Base-by-base conservation (phyloP, 2,113 vertebrate genomes). In the Morone chrysops region DNA sequence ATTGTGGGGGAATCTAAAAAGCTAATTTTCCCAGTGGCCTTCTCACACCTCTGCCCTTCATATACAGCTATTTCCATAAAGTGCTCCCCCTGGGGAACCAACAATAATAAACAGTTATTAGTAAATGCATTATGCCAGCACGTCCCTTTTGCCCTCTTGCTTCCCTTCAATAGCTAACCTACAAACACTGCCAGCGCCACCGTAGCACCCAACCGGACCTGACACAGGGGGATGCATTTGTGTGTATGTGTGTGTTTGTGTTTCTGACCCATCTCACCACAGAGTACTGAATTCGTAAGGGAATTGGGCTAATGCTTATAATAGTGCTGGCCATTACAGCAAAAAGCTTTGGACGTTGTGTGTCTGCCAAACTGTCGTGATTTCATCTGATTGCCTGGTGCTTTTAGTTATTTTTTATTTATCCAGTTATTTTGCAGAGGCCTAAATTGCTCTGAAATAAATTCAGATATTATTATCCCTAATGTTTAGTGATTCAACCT, bases 91-190 rank as follows among this genome's bases (percentile, higher is more conserved):
- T 82, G 82, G 93, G 90, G 93, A 93, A 90, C 85, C 89, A 87
- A 90, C 92, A 94, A 93, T 93, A 95, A 95, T 93, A 94, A 94
- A 94, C 91, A 93, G 92, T 94, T 95, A 95, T 95, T 95, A 94
- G 93, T 92, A 90, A 94, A 94, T 93, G 93, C 93, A 95, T 95
- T 95, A 94, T 89, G 84, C 85, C 93, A 83, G 79, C 81, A 88
- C 85, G 84, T 89, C 91, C 90, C 90, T 93, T 89, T 91, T 90
- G 92, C 91, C 93, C 93, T 87, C 83, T 89, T 69, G 89, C 80
- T 86, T 90, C 76, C 83, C 57, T 82, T 91, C 88, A 85, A 88
- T 77, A 85, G 87, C 83, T 87, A 90, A 89, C 89, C 85, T 88
- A 82, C 86, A 92, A 92, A 91, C 85, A 91, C 78, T 86, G 84